Percentiles rank a stretch among this genome's conserved stretches.
These are phyloP conservation scores for Dendrocincla fuliginosa DNA, from an alignment of 2,797 vertebrate genomes.

Conservation along the genomic window DNA sequence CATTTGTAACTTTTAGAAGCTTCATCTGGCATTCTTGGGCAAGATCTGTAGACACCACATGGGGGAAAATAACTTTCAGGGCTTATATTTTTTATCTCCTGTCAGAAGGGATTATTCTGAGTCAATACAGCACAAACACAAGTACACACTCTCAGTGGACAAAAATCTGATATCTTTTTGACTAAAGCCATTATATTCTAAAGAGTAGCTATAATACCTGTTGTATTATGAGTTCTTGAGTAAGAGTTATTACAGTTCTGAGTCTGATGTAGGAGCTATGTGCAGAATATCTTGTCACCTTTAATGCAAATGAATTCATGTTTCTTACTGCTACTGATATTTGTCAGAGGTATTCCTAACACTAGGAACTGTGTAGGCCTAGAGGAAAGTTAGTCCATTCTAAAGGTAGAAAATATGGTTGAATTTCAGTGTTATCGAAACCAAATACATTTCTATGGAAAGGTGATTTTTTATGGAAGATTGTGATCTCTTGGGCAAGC, in stretches of 20 bases:
- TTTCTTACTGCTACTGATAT: neutral
- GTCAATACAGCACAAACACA: neutral
- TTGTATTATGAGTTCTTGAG: neutral
- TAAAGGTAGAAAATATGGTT: neutral
- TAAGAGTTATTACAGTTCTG: neutral
- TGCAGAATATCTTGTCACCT: neutral
- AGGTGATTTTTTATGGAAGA: neutral
- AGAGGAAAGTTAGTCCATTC: neutral
- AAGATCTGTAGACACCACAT: neutral
- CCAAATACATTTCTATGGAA: neutral
- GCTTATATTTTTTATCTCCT: neutral
- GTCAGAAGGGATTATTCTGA: neutral
- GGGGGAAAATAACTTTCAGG: neutral
- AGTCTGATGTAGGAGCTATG: neutral
- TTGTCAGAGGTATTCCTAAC: neutral
- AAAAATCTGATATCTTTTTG: neutral
- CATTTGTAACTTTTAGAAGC: constrained; percentile 10
- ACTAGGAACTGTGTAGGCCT: neutral
- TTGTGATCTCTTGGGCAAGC: neutral
- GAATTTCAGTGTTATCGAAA: neutral
- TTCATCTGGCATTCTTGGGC: constrained; percentile 15
- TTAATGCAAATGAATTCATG: neutral
- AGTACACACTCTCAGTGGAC: neutral
- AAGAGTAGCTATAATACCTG: neutral
- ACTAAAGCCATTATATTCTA: neutral